Evolutionary conservation across 2,113 vertebrate species (phyloP), one percentile per base, ranked within the genome.

Genomic region (Cebus imitator): DNA sequence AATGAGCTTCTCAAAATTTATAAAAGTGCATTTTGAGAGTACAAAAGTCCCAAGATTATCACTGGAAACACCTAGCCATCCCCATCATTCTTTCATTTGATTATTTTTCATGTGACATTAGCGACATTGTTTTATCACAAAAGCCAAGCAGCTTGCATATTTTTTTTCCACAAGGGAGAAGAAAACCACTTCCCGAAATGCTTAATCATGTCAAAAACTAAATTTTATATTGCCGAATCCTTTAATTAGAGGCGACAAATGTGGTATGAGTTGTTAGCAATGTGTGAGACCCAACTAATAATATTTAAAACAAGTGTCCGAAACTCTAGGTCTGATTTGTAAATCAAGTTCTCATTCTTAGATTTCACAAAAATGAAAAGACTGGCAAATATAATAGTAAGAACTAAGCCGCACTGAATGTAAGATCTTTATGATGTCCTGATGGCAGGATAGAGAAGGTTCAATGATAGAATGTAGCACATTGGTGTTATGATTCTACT

Each of bases 1-100:
- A 93, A 96, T 90, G 3, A 84, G n/a, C 79, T 91, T 95, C 35
- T 79, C 75, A 82, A 48, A 35, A 64, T 5, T 70, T 93, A 87
- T 93, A 73, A 96, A 91, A 97, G 72, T 82, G 0, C 27, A n/a
- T 87, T 83, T 87, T 85, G 1, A 96, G 7, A 90, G 1, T 3
- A 7, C 78, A 87, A 25, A 30, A 82, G 83, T 89, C 37, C 72
- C n/a, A 79, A 40, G 32, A 40, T 64, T 14, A 68, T 84, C 35
- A 2, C 0, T 52, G 20, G 43, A 64, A 87, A 37, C 73, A 30
- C 25, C 25, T 90, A 96, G 68, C 37, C 66, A 20, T 18, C 20
- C 55, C 11, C 23, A 3, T 68, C 8, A 17, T 7, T 8, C 1
- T 78, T 12, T 35, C 11, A 6, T 57, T 14, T 23, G 50, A 68